Evolutionary conservation across 1,140 invertebrate genomes (phyloP).

Genomic region (Tyrophagus putrescentiae): DNA sequence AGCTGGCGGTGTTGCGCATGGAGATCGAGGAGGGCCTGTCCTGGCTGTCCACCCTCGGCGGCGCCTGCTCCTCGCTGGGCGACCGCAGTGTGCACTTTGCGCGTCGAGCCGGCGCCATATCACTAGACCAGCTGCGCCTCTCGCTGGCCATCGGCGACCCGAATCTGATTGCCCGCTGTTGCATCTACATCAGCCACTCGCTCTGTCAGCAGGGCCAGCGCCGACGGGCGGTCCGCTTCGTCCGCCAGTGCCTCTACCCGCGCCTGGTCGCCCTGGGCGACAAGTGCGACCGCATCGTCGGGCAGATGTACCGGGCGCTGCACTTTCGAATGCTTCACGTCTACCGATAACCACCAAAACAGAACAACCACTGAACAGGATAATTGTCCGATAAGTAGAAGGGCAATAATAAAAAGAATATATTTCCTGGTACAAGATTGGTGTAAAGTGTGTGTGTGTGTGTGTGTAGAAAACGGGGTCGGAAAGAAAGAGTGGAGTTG

Average conservation of each 20-base stretch:
- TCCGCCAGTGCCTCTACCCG: slow-evolving; percentile 12
- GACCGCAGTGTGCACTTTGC: slow-evolving; percentile 65
- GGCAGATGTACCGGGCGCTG: slow-evolving; percentile 20
- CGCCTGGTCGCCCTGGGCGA: not conserved
- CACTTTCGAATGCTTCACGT: slow-evolving; percentile 11
- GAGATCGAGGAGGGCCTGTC: slow-evolving; percentile 72
- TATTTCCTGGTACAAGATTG: not conserved
- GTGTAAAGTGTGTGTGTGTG: slow-evolving; percentile 5
- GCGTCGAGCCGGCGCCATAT: slow-evolving; percentile 67
- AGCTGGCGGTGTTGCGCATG: slow-evolving; percentile 33
- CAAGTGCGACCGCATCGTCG: slow-evolving; percentile 18
- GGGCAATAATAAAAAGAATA: not conserved
- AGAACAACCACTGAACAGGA: not conserved
- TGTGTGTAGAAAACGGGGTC: not conserved
- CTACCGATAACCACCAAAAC: slow-evolving; percentile 3
- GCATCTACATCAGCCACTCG: slow-evolving; percentile 68
- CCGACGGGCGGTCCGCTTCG: not conserved
- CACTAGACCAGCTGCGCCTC: slow-evolving; percentile 58
- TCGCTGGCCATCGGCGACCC: slow-evolving; percentile 65
- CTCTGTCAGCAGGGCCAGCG: slow-evolving; percentile 55
- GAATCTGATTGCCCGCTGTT: slow-evolving; percentile 55
- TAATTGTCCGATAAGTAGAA: not conserved
- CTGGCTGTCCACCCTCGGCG: slow-evolving; percentile 88
- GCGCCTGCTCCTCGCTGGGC: slow-evolving; percentile 79
- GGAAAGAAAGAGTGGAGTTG: not conserved